Percentiles rank a stretch among this genome's conserved stretches.
These are phyloP conservation scores for Palythoa heliodiscus DNA, from an alignment of 92 coral and sea anemone species.

Conservation along the genomic window DNA sequence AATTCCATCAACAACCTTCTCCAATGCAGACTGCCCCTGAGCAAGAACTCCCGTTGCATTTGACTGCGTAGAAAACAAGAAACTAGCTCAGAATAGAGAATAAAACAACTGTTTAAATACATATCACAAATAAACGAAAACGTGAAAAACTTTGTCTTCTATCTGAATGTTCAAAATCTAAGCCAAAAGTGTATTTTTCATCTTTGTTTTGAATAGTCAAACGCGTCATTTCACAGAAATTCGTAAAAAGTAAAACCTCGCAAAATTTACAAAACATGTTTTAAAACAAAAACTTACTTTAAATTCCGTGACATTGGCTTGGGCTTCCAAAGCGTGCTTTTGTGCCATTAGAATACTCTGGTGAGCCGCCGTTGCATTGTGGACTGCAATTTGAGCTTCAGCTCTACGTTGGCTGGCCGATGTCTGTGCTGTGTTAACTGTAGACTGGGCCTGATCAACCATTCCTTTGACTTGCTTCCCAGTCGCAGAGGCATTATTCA, in stretches of 20 bases:
- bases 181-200: too few relatives aligned
- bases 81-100: not conserved
- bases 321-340: conserved; percentile 57
- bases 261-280: not conserved
- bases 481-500: conserved; percentile 35
- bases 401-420: conserved; percentile 55
- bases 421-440: conserved; percentile 51
- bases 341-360: conserved; percentile 54
- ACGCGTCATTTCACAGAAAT: not conserved
- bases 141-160: too few relatives aligned
- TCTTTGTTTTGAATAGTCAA: not conserved
- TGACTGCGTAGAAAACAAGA: conserved; percentile 48
- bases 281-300: conserved; percentile 57
- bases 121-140: not conserved
- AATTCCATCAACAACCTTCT: conserved; percentile 75
- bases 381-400: conserved; percentile 67
- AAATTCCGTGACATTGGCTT: conserved; percentile 63
- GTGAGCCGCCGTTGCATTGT: conserved; percentile 61
- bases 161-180: too few relatives aligned
- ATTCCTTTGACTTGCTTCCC: conserved; percentile 64
- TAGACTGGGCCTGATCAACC: conserved; percentile 63
- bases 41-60: conserved; percentile 79
- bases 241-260: not conserved
- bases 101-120: not conserved
- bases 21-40: conserved; percentile 65